These are phyloP conservation scores for Drosophila gaucha DNA, from an alignment of 2,888 invertebrate genomes.

Conservation along the genomic window DNA sequence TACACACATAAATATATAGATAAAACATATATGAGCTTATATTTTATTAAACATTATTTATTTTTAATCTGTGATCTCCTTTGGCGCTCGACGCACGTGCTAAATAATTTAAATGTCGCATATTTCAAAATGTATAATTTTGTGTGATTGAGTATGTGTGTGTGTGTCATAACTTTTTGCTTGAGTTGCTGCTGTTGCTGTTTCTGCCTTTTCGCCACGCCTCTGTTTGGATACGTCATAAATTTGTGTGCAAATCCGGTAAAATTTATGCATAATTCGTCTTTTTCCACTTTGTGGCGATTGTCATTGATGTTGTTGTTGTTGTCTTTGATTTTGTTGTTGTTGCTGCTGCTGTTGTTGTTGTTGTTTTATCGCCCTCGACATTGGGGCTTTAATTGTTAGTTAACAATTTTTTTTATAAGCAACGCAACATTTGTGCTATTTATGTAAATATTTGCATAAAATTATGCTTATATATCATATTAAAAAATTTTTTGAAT, in stretches of 20 bases:
- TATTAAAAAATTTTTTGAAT: slow-evolving; percentile 40
- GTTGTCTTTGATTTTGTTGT: slow-evolving; percentile 6
- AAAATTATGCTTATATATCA: slow-evolving; percentile 59
- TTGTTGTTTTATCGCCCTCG: slow-evolving; percentile 42
- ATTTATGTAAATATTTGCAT: slow-evolving; percentile 55
- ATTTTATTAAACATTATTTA: slow-evolving; percentile 17
- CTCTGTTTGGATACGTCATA: slow-evolving; percentile 45
- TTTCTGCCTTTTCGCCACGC: slow-evolving; percentile 34
- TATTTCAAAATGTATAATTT: slow-evolving; percentile 38
- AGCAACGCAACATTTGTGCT: slow-evolving; percentile 29
- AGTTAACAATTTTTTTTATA: slow-evolving; percentile 9
- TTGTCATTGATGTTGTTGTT: slow-evolving; percentile 15
- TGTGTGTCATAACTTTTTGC: slow-evolving; percentile 23
- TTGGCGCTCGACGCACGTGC: slow-evolving; percentile 38
- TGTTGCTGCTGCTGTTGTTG: slow-evolving; percentile 11
- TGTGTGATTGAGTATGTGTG: slow-evolving; percentile 19
- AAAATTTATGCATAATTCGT: slow-evolving; percentile 69
- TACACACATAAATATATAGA: slow-evolving; percentile 5
- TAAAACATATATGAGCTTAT: slow-evolving; percentile 1
- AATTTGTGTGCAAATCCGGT: slow-evolving; percentile 60
- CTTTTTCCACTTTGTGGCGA: slow-evolving; percentile 42
- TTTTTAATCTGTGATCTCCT: slow-evolving; percentile 31
- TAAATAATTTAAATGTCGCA: slow-evolving; percentile 55
- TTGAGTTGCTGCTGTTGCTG: slow-evolving; percentile 6
- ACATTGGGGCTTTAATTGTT: slow-evolving; percentile 68